A percentile compares a stretch with the other conserved stretches of the same genome.
Conservation (phyloP, 2,797 vertebrate species). For the Urophycis tenuis region DNA sequence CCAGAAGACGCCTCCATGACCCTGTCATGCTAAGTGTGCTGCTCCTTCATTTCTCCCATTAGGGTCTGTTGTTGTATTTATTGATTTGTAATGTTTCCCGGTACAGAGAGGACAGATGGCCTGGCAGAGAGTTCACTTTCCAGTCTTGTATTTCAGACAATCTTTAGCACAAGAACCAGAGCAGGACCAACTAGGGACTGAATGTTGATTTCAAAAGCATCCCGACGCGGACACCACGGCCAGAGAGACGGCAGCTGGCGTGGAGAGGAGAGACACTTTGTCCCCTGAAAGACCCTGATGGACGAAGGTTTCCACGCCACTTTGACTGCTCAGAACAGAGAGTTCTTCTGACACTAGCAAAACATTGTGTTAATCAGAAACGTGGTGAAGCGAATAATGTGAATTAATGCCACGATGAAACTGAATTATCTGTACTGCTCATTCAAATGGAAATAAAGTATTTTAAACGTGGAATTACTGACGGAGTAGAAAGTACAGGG, state of each 20-base stretch:
- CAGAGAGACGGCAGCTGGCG: neutral
- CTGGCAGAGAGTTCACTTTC: neutral
- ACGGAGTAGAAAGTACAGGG: neutral
- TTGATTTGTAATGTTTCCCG: neutral
- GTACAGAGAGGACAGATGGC: neutral
- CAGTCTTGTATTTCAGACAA: conserved; percentile 2
- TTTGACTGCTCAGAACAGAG: neutral
- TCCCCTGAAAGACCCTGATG: neutral
- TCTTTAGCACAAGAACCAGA: neutral
- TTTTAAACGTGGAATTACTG: neutral
- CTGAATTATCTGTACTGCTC: conserved; percentile 3
- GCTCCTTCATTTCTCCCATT: neutral
- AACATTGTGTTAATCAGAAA: neutral
- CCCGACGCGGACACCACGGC: neutral
- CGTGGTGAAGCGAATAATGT: neutral
- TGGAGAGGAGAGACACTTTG: neutral
- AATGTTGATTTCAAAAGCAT: neutral
- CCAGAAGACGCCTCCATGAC: neutral
- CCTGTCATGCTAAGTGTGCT: neutral
- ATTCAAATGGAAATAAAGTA: conserved; percentile 4
- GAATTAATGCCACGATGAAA: neutral
- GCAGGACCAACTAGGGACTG: neutral
- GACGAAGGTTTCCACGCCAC: too few species aligned
- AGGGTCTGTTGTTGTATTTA: neutral
- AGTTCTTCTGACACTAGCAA: neutral